A percentile compares a stretch with the other conserved stretches of the same genome.
Conservation (phyloP, 2,113 vertebrate genomes). For the Festucalex cinctus region DNA sequence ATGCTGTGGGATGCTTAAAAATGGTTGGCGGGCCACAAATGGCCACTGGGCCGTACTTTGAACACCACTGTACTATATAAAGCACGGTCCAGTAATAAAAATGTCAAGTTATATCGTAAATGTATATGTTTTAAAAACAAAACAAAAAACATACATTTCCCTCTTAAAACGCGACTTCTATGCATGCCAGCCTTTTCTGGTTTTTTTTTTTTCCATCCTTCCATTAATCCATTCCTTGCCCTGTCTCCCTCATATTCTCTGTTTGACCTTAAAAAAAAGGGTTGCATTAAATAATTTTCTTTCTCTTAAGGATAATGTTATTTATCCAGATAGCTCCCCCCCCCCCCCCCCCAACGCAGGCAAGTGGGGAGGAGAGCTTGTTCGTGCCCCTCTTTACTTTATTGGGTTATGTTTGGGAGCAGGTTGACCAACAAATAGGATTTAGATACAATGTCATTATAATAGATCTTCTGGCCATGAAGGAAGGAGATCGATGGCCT, state of each 20-base stretch:
- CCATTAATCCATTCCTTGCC: neutral
- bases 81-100: no score
- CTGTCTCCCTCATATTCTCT: neutral
- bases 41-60: no score
- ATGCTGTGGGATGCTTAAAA: no score
- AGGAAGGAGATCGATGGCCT: conserved; percentile 56
- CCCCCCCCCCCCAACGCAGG: conserved; percentile 6
- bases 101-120: no score
- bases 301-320: conserved; percentile 56
- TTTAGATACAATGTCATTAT: conserved; percentile 68
- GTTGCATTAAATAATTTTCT: conserved; percentile 42
- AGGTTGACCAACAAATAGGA: conserved; percentile 63
- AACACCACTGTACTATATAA: no score
- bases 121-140: no score
- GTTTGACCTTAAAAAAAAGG: conserved; percentile 30
- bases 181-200: neutral
- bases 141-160: neutral
- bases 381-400: conserved; percentile 50
- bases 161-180: neutral
- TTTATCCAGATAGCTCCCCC: conserved; percentile 52
- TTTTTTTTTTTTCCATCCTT: neutral
- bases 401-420: conserved; percentile 66
- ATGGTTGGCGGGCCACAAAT: no score
- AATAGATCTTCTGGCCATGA: conserved; percentile 56
- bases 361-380: conserved; percentile 17